A percentile compares a stretch with the other conserved stretches of the same genome.
phyloP scores from a whole-genome alignment of 2,113 vertebrate genomes.

The Promerops cafer region DNA sequence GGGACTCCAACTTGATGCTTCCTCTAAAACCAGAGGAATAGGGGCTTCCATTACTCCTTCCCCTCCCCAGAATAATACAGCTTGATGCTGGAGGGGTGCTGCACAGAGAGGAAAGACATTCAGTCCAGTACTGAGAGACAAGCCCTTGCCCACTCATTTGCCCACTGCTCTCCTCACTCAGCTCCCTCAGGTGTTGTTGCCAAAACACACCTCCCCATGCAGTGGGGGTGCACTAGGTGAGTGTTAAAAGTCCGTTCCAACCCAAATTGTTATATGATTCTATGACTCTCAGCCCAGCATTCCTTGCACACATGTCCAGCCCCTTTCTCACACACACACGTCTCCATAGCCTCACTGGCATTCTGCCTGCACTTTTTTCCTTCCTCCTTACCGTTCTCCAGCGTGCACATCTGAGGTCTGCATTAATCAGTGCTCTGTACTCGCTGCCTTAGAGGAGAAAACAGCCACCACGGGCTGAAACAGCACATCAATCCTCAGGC shows the following conservation, averaged over 20 bases:
- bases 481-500: neutral
- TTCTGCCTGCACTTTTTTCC: neutral
- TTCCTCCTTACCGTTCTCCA: neutral
- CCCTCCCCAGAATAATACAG: neutral
- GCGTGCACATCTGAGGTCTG: accelerated
- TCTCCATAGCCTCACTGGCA: neutral
- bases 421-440: neutral
- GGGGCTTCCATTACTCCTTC: neutral
- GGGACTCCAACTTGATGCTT: neutral
- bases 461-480: neutral
- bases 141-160: neutral
- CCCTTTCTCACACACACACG: neutral
- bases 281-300: neutral
- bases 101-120: neutral
- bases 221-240: neutral
- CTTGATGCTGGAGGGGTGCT: neutral
- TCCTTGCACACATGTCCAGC: neutral
- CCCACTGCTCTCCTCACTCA: neutral
- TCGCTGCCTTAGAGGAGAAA: neutral
- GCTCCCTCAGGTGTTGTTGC: neutral
- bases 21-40: neutral
- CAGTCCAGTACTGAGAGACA: neutral
- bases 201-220: neutral
- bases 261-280: neutral
- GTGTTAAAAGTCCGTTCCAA: neutral